phyloP scores from a whole-genome alignment of 2,797 vertebrate species.

The Simalia tracyae region DNA sequence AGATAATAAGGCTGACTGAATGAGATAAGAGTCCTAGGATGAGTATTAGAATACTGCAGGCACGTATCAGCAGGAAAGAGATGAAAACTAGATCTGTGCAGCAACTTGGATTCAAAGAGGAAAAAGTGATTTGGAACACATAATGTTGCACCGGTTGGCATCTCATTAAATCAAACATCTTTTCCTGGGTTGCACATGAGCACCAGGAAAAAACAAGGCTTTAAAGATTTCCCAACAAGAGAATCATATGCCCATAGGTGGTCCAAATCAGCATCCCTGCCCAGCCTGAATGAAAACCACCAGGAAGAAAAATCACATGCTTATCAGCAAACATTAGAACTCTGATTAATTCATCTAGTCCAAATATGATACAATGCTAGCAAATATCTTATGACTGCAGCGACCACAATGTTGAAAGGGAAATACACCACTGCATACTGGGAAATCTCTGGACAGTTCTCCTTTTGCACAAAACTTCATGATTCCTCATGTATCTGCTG shows the following conservation, averaged over 20 bases:
- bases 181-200: not conserved
- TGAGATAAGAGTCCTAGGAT: not conserved
- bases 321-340: not conserved
- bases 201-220: not conserved
- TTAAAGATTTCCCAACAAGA: not conserved
- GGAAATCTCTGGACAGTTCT: not conserved
- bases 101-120: not conserved
- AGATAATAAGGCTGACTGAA: not conserved
- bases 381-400: not conserved
- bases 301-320: not conserved
- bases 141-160: not conserved
- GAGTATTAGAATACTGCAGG: not conserved
- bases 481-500: not conserved
- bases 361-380: not conserved
- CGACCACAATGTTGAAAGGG: not conserved
- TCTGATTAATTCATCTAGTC: not conserved
- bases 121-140: not conserved
- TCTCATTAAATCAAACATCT: not conserved
- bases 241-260: not conserved
- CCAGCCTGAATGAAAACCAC: not conserved
- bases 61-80: not conserved
- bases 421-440: not conserved
- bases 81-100: not conserved
- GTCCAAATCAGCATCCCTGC: not conserved
- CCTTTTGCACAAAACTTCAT: not conserved